Conservation (phyloP, 37 sponge, comb jelly and placozoan genomes). For the Ianthella basta region DNA sequence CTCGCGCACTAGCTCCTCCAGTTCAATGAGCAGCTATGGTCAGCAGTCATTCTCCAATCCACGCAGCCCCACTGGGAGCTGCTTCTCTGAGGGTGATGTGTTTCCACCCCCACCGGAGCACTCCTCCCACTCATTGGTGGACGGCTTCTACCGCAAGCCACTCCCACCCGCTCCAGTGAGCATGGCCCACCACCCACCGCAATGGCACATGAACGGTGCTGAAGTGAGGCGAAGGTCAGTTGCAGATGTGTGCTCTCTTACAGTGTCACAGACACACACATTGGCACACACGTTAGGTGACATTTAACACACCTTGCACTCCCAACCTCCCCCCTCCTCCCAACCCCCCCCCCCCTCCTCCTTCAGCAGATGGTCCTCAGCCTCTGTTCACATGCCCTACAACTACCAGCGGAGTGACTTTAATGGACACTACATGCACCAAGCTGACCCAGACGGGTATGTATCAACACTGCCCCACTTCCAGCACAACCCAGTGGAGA, state of each 20-base stretch:
- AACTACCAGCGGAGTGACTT: no score
- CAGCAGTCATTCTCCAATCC: slow-evolving; percentile 18
- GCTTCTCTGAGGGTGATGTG: neutral
- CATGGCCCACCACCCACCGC: neutral
- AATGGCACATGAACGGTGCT: slow-evolving; percentile 4
- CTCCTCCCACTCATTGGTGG: neutral
- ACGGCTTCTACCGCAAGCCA: no score
- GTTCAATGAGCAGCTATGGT: neutral
- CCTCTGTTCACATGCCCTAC: no score
- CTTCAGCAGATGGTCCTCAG: no score
- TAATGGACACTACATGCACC: no score
- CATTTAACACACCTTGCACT: no score
- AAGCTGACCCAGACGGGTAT: no score
- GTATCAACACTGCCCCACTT: neutral
- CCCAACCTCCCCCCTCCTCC: no score
- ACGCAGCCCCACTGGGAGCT: slow-evolving; percentile 18
- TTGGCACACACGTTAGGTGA: no score
- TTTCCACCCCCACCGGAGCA: neutral
- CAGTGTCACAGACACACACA: no score
- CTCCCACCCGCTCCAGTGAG: neutral
- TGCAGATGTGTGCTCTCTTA: neutral
- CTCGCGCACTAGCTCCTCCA: neutral
- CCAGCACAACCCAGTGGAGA: neutral
- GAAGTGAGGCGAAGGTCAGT: slow-evolving; percentile 12
- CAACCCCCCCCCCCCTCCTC: no score